Evolutionary conservation across 1,140 invertebrate species (phyloP), one percentile per base, ranked within the genome.

Genomic region (Trachelipus rathkii): DNA sequence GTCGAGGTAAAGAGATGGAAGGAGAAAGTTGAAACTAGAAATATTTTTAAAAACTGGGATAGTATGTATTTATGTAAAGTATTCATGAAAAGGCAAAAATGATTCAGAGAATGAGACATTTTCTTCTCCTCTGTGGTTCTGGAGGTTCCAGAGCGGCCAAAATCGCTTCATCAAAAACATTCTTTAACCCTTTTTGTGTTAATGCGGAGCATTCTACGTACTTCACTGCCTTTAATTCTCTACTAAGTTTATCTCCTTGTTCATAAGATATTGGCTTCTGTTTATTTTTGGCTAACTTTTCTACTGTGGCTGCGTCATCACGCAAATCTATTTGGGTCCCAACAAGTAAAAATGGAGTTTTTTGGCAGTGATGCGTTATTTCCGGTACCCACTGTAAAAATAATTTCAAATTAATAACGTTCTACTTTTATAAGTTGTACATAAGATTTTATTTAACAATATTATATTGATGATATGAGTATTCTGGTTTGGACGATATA

Each of bases 131-230:
- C 72, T 92, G 90, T 71, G 93, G 93, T 85, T 95, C 95, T 85
- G 97, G 96, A 43, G 96, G 96, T 86, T 98, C 96, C 82, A 99
- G 86, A 73, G 97, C 97, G 73, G 98, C 97, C 80, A 99, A 86
- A 84, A 99, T 99, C 50, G 98, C 98, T 88, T 99, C 98, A 86
- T 99, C 98, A 86, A 99, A 99, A 0, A 99, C 98, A 87, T 99
- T 99, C 88, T 99, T 99, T 83, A 99, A 87, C 83, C 98, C 98
- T 93, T 99, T 99, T 89, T 97, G 95, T 84, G 97, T 99, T 60
- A 99, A 87, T 82, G 97, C 97, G 73, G 97, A 99, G 86, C 98
- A 99, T 87, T 99, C 98, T 5, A 99, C 97, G 87, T 99, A 99
- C 91, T 99, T 99, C 3, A 99, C 97, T 73, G 98, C 97, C 87